A percentile compares a stretch with the other conserved stretches of the same genome.
Conservation (phyloP, 2,113 vertebrate species). For the Chlamydotis undulata region DNA sequence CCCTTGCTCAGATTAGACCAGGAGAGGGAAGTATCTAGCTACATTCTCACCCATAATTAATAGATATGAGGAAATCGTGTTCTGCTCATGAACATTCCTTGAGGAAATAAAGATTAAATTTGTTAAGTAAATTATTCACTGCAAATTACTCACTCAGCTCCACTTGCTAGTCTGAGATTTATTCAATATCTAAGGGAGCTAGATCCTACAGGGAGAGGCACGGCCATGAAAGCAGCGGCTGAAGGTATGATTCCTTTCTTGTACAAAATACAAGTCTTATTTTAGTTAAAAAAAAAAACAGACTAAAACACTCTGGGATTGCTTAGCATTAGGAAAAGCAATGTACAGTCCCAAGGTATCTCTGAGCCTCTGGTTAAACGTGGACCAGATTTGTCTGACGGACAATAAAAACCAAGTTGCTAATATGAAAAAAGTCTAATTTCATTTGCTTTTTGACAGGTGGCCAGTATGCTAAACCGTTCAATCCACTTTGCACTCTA, state of each 20-base stretch:
- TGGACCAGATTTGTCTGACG: background rate
- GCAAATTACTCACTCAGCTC: constrained; percentile 37
- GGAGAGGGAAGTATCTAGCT: constrained; percentile 39
- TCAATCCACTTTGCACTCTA: background rate
- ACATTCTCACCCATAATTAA: constrained; percentile 38
- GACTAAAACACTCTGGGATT: background rate
- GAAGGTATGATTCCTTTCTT: background rate
- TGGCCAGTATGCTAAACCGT: background rate
- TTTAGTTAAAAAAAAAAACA: constrained; percentile 2
- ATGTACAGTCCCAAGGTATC: background rate
- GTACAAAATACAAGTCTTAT: background rate
- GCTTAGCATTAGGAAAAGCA: background rate
- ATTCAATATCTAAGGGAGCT: background rate
- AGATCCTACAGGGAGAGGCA: background rate
- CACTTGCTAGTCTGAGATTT: constrained; percentile 39
- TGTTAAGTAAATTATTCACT: constrained; percentile 62
- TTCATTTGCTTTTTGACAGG: background rate
- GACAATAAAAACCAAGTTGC: background rate
- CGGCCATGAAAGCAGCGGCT: background rate
- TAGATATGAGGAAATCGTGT: constrained; percentile 42
- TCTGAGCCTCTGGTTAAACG: background rate
- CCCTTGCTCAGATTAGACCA: background rate
- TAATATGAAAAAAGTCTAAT: background rate
- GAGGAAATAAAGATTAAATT: constrained; percentile 56
- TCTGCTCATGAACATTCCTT: constrained; percentile 26